Conservation (phyloP, 2,113 vertebrate genomes). For the Desmodus rotundus region DNA sequence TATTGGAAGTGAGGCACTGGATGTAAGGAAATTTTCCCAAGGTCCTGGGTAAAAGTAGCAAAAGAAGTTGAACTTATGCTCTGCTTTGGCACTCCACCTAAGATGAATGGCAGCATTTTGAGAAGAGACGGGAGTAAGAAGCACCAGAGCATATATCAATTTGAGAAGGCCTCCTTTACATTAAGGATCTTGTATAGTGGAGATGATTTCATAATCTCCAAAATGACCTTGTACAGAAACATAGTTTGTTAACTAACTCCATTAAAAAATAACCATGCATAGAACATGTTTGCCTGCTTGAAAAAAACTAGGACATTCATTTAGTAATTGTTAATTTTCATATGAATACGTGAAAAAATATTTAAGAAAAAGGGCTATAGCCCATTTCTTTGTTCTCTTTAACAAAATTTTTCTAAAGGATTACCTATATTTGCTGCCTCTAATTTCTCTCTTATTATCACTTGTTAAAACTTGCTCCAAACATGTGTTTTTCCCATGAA, state of each 20-base stretch:
- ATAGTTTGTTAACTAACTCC: not conserved
- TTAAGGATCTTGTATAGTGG: not conserved
- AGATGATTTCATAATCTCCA: slow-evolving; percentile 14
- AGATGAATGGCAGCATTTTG: not conserved
- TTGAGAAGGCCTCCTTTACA: not conserved
- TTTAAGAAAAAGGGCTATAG: not conserved
- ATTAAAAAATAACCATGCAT: not conserved
- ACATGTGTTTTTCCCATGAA: not conserved
- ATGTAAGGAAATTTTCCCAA: not conserved
- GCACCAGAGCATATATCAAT: not conserved
- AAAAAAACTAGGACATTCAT: not conserved
- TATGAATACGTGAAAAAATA: not conserved
- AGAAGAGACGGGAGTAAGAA: not conserved
- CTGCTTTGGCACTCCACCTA: not conserved
- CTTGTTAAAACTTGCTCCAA: not conserved
- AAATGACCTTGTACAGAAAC: slow-evolving; percentile 1
- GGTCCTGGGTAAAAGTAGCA: not conserved
- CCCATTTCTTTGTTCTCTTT: not conserved
- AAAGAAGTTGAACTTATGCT: not conserved
- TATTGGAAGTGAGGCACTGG: not conserved
- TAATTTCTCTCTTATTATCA: not conserved
- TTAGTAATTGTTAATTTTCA: slow-evolving; percentile 17
- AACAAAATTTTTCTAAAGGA: not conserved
- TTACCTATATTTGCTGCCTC: not conserved
- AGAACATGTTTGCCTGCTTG: not conserved